These are phyloP conservation scores for Osmoderma eremita DNA, from an alignment of 2,888 invertebrate genomes.

Conservation along the genomic window DNA sequence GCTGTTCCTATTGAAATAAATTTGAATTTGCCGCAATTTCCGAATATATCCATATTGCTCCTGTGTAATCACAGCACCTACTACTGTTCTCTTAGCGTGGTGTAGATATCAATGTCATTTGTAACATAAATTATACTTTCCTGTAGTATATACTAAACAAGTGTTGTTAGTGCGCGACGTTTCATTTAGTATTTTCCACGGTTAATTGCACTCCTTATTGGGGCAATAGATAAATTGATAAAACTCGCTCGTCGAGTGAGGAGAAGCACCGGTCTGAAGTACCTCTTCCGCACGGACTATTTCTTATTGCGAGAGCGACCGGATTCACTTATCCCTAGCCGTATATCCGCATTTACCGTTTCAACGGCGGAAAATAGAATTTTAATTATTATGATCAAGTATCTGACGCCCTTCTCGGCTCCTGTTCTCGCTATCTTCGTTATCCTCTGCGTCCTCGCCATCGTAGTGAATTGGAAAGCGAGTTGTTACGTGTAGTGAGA, in stretches of 20 bases:
- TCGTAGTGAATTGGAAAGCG: conserved; percentile 35
- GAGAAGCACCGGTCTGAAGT: conserved; percentile 19
- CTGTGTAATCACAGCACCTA: too few species aligned
- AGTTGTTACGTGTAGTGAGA: conserved; percentile 32
- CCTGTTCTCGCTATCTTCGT: neutral
- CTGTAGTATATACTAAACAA: too few species aligned
- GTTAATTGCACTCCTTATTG: conserved; percentile 33
- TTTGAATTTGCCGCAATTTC: too few species aligned
- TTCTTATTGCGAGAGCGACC: conserved; percentile 19
- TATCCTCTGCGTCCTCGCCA: conserved; percentile 7
- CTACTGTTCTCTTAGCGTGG: too few species aligned
- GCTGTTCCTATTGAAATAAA: too few species aligned
- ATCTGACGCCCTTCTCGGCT: conserved; percentile 10
- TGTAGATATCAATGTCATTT: too few species aligned
- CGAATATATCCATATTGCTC: too few species aligned
- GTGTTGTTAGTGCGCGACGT: neutral
- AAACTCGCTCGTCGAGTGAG: conserved; percentile 17
- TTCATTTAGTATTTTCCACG: conserved; percentile 19
- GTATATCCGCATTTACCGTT: conserved; percentile 33
- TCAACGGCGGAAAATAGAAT: conserved; percentile 36
- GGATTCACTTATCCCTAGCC: conserved; percentile 1
- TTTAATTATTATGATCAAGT: conserved; percentile 37
- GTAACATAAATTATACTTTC: too few species aligned
- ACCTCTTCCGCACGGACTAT: conserved; percentile 23
- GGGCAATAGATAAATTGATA: conserved; percentile 16